phyloP scores from a whole-genome alignment of 2,113 vertebrate species.

The Ictalurus furcatus region DNA sequence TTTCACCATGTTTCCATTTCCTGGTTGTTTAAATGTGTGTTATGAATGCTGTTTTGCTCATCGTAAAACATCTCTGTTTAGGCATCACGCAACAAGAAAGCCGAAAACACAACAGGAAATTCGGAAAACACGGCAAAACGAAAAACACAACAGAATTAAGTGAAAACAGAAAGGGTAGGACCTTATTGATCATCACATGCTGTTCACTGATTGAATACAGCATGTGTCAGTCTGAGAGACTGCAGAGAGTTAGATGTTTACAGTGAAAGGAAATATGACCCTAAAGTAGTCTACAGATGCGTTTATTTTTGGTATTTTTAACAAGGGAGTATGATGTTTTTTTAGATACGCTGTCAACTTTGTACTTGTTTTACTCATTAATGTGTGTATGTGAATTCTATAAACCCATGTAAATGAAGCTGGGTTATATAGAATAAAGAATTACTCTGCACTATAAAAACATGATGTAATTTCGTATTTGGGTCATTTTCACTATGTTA shows the following conservation, averaged over 20 bases:
- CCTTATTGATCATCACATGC: not conserved
- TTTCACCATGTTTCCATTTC: not conserved
- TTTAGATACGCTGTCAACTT: not conserved
- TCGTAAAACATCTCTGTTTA: not conserved
- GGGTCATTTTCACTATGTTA: not conserved
- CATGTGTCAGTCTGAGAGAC: not conserved
- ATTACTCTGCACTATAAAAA: not conserved
- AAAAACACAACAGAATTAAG: not conserved
- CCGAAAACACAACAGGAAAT: not conserved
- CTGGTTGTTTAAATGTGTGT: not conserved
- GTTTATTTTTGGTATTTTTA: not conserved
- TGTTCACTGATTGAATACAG: not conserved
- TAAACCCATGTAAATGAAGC: not conserved
- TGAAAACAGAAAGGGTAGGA: not conserved
- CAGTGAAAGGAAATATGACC: not conserved
- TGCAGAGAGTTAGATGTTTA: not conserved
- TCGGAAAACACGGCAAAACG: not conserved
- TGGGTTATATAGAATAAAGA: not conserved
- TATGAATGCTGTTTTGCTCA: not conserved
- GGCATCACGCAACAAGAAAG: not conserved
- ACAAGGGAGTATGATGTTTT: not conserved
- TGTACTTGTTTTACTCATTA: not conserved
- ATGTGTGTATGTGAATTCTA: not conserved
- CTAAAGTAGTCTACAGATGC: not conserved
- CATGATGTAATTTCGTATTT: not conserved